Percentiles rank a stretch among this genome's conserved stretches.
Conservation (phyloP, 2,888 invertebrate species). For the Synanthedon myopaeformis region DNA sequence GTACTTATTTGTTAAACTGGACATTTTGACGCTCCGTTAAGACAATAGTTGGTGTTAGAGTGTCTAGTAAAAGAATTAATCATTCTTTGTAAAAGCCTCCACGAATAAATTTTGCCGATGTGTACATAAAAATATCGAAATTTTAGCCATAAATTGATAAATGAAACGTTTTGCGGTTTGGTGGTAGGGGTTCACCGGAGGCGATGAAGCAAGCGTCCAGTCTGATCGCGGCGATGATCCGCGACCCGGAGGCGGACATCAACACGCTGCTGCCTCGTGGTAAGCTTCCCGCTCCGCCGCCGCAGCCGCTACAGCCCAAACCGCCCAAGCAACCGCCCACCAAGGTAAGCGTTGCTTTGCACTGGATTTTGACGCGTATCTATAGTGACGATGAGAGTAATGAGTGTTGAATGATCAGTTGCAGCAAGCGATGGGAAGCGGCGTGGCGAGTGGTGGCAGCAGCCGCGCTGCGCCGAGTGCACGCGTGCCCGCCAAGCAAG, state of each 20-base stretch:
- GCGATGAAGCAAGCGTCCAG: slow-evolving; percentile 93
- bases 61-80: too few species aligned
- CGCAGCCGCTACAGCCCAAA: slow-evolving; percentile 72
- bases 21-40: too few species aligned
- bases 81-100: too few species aligned
- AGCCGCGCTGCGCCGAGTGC: slow-evolving; percentile 7
- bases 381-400: not conserved
- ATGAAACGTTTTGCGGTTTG: not conserved
- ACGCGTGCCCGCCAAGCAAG: slow-evolving; percentile 12
- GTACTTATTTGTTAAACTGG: slow-evolving; percentile 16
- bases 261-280: slow-evolving; percentile 82
- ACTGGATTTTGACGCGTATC: too few species aligned
- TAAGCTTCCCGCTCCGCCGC: slow-evolving; percentile 61
- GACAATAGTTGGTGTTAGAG: too few species aligned
- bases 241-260: slow-evolving; percentile 95
- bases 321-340: slow-evolving; percentile 50
- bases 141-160: too few species aligned
- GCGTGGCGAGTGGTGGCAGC: slow-evolving; percentile 7
- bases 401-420: not conserved
- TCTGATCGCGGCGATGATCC: slow-evolving; percentile 91
- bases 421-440: slow-evolving; percentile 15
- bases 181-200: slow-evolving; percentile 84
- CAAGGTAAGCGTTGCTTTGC: slow-evolving; percentile 25
- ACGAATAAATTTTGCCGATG: too few species aligned
- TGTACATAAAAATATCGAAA: too few species aligned